A percentile compares a stretch with the other conserved stretches of the same genome.
These are phyloP conservation scores for Otis tarda DNA, from an alignment of 2,113 vertebrate species.

Conservation along the genomic window DNA sequence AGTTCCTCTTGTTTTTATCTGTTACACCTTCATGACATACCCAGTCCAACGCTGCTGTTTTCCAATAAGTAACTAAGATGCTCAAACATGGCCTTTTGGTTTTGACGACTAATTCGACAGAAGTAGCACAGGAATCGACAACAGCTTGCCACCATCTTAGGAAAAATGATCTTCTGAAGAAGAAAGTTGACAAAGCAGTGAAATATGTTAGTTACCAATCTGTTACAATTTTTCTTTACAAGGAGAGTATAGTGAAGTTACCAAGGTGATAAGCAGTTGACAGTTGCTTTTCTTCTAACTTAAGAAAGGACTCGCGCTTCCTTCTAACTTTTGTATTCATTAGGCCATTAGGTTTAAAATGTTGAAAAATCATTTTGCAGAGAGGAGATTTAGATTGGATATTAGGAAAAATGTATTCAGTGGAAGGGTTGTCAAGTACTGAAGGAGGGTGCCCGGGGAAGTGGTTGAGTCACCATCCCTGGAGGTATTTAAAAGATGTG, in stretches of 20 bases:
- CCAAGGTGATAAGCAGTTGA: slow-evolving; percentile 4
- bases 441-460: not conserved
- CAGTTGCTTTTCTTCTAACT: not conserved
- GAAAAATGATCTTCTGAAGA: slow-evolving; percentile 90
- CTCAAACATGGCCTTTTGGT: slow-evolving; percentile 99
- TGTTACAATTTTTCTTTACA: slow-evolving; percentile 21
- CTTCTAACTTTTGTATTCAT: not conserved
- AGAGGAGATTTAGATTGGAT: not conserved
- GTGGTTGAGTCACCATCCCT: not conserved
- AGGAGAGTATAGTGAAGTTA: not conserved
- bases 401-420: not conserved
- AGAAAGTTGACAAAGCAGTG: slow-evolving; percentile 44
- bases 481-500: not conserved
- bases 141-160: slow-evolving; percentile 99
- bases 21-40: slow-evolving; percentile 70
- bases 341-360: not conserved
- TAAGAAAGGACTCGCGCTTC: not conserved
- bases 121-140: slow-evolving; percentile 99
- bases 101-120: slow-evolving; percentile 97
- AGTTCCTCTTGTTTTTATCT: not conserved
- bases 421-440: not conserved
- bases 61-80: slow-evolving; percentile 97
- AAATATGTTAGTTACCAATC: slow-evolving; percentile 63
- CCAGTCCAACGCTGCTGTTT: slow-evolving; percentile 96
- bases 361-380: not conserved